These are phyloP conservation scores for Chaetops frenatus DNA, from an alignment of 2,113 vertebrate species.

Conservation along the genomic window DNA sequence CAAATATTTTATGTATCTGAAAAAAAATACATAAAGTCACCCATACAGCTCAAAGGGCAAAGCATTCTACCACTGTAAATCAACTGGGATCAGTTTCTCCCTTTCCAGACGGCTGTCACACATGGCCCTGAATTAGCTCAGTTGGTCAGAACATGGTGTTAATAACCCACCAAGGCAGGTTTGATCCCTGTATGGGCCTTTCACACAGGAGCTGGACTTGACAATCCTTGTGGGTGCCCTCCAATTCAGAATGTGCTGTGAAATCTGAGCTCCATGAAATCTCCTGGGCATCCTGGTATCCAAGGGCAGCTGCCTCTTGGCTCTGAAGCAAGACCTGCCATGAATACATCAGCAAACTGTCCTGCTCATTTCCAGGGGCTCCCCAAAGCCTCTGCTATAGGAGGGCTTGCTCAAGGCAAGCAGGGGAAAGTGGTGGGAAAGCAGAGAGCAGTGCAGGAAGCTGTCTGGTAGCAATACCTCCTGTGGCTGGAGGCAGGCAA, in stretches of 20 bases:
- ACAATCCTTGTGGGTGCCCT: background rate
- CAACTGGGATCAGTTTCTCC: background rate
- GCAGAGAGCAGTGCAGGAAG: background rate
- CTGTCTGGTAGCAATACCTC: background rate
- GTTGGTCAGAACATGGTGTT: background rate
- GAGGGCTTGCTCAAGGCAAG: background rate
- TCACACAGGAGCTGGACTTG: background rate
- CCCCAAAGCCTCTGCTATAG: background rate
- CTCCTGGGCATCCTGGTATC: background rate
- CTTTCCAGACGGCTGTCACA: background rate
- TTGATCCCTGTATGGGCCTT: background rate
- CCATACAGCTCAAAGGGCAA: background rate
- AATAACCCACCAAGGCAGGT: background rate
- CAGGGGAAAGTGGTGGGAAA: background rate
- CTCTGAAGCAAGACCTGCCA: background rate
- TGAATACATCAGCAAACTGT: accelerated
- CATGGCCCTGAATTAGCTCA: background rate
- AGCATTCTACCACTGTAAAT: background rate
- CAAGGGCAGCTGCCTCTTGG: background rate
- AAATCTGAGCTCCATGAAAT: background rate
- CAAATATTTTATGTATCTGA: background rate
- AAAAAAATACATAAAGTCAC: background rate
- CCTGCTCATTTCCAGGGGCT: background rate
- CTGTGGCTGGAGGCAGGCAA: background rate
- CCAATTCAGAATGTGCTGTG: background rate